A percentile compares a stretch with the other conserved stretches of the same genome.
Evolutionary conservation across 2,113 vertebrate genomes (phyloP).

Genomic region (Rissa tridactyla): DNA sequence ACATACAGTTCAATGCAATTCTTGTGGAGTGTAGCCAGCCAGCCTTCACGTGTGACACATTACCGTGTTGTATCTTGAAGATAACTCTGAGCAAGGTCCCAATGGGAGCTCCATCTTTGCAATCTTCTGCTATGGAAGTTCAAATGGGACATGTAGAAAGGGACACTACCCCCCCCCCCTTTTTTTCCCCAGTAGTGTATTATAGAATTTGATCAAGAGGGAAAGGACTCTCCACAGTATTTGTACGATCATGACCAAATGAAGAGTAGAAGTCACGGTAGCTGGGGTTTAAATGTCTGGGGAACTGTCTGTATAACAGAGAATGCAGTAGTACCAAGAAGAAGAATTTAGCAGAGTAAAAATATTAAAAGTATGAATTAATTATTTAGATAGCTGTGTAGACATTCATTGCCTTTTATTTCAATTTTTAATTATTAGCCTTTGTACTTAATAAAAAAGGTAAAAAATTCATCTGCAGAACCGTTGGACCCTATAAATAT

Average conservation of each 20-base stretch:
- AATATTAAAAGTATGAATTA: not conserved
- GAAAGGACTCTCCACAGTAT: not conserved
- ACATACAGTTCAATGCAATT: not conserved
- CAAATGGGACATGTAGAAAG: not conserved
- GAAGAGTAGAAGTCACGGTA: not conserved
- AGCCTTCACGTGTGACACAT: not conserved
- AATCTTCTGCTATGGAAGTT: not conserved
- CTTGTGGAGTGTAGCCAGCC: not conserved
- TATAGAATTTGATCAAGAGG: not conserved
- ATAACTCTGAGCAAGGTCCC: not conserved
- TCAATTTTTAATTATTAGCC: slow-evolving; percentile 25
- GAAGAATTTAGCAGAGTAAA: not conserved
- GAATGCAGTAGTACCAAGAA: not conserved
- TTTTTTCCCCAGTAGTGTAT: not conserved
- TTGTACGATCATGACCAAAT: not conserved
- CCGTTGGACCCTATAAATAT: not conserved
- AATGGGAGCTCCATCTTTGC: not conserved
- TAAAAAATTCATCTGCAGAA: not conserved
- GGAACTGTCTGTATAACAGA: not conserved
- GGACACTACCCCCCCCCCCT: rapidly evolving
- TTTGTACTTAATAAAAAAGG: slow-evolving; percentile 4
- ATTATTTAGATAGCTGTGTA: not conserved
- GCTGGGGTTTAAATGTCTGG: not conserved
- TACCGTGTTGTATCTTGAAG: not conserved
- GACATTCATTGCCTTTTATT: not conserved